Evolutionary conservation across 2,888 invertebrate species (phyloP), one percentile per base, ranked within the genome.

Genomic region (Tetropium fuscum): DNA sequence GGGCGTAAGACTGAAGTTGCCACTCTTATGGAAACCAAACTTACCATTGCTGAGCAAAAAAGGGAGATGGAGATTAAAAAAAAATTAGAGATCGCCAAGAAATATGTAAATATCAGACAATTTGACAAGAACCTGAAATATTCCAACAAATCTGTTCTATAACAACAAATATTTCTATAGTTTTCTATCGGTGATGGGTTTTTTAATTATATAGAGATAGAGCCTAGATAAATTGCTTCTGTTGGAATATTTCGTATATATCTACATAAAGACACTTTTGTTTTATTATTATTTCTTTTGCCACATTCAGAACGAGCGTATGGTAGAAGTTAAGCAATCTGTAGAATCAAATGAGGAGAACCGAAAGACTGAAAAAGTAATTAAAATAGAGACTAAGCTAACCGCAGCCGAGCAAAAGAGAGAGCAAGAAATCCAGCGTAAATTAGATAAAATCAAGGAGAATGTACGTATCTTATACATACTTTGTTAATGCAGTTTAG

Each of bases 31-130:
- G 83, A 84, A 83, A 89, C 86, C 78, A 94, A 93, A 83, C 87
- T 94, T 77, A 90, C 88, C 74, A 86, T 90, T 69, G 93, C 93
- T 62, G 92, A 93, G 82, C 88, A 88, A 81, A 94, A 94, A 80
- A 87, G 95, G 71, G 91, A 92, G 81, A 90, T 90, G 82, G 93
- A 93, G 83, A 88, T 94, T 66, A 91, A 92, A 84, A 92, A 90
- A 84, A 92, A 93, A 85, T 86, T 94, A 81, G 94, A 94, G 81
- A 88, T 87, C 80, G 90, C 90, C 77, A 92, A 92, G 83, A 91
- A 92, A 84, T 90, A 92, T 87, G 94, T 94, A 88, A 83, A 89
- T 86, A 81, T 76, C 15, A 10, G 4, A 19, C 1, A 32, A n/a
- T 15, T 41, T 30, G 7, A 6, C 10, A 13, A 15, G 13, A 1